Percentiles rank a stretch among this genome's conserved stretches.
Evolutionary conservation across 2,797 vertebrate genomes (phyloP).

Genomic region (Danio tinwini): DNA sequence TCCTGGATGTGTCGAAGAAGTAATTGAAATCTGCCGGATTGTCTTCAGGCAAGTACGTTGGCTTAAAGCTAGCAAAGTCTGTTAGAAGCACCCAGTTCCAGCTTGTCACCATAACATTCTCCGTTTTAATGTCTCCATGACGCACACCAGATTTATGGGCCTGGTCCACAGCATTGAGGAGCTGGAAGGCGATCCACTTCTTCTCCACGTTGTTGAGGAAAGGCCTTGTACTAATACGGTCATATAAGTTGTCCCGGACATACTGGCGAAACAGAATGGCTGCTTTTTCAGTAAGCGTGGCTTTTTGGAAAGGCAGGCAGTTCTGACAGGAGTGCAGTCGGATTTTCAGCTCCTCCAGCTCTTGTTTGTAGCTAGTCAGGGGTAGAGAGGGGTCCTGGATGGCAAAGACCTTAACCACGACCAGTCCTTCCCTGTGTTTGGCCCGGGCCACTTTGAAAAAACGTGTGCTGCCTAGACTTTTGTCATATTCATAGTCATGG

Average conservation of each 20-base stretch:
- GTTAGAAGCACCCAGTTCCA: slow-evolving; percentile 99
- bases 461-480: slow-evolving; percentile 94
- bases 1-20: slow-evolving; percentile 95
- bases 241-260: slow-evolving; percentile 95
- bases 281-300: slow-evolving; percentile 89
- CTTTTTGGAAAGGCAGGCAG: slow-evolving; percentile 95
- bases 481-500: slow-evolving; percentile 95
- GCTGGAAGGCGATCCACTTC: slow-evolving; percentile 97
- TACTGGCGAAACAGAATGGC: slow-evolving; percentile 96
- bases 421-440: slow-evolving; percentile 93
- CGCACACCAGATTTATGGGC: slow-evolving; percentile 93
- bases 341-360: slow-evolving; percentile 96
- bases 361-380: slow-evolving; percentile 93
- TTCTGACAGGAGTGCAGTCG: slow-evolving; percentile 92
- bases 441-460: slow-evolving; percentile 98
- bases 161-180: slow-evolving; percentile 93
- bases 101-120: slow-evolving; percentile 98
- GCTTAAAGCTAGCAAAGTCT: slow-evolving; percentile 98
- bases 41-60: slow-evolving; percentile 95
- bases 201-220: slow-evolving; percentile 97
- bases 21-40: slow-evolving; percentile 99
- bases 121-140: slow-evolving; percentile 97
- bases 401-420: slow-evolving; percentile 97
- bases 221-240: slow-evolving; percentile 94
- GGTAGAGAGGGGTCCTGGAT: slow-evolving; percentile 96